Evolutionary conservation across 2,888 invertebrate species (phyloP), one percentile per base, ranked within the genome.

Genomic region (Athrips mouffetella): DNA sequence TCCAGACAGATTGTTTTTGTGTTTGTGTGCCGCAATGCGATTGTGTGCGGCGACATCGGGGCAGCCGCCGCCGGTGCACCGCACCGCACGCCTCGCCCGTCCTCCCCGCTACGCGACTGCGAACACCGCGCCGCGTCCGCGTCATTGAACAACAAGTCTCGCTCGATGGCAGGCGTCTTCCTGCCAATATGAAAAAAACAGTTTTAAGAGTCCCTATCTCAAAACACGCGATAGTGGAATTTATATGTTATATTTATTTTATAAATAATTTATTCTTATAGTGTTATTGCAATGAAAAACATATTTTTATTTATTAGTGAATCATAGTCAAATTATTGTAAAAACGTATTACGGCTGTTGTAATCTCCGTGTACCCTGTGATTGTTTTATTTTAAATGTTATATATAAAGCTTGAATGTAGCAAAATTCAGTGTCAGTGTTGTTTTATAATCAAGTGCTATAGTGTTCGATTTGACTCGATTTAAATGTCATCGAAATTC

Each of bases 91-190:
- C 65, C 48, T 50, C 46, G 58, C 82, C 76, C 77, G 78, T 69
- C 70, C 76, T 75, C 84, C 83, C 81, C 85, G 78, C 84, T 79
- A 79, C 86, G 80, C 83, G 81, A 77, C 82, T 81, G 82, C 80
- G 84, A 83, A 78, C 84, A 73, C 78, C 76, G 84, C 81, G 78
- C 74, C 72, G 70, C 74, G 75, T 80, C 75, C 85, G 87, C 87
- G 87, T 87, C 87, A 88, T 88, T 88, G 83, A 87, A 84, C 81
- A 87, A 86, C 87, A 86, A 87, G 87, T 81, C 83, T 84, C 77
- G 85, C 80, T 87, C 80, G 83, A 82, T 84, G 86, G 86, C 83
- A 85, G 85, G 76, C 87, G 87, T 79, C 70, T 76, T 78, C 73
- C 85, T 84, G 86, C 84, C 87, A 87, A 85, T 82, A 88, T 88